Evolutionary conservation across 92 coral and sea anemone species (phyloP), one percentile per base, ranked within the genome.

Genomic region (Zoanthus solanderi): DNA sequence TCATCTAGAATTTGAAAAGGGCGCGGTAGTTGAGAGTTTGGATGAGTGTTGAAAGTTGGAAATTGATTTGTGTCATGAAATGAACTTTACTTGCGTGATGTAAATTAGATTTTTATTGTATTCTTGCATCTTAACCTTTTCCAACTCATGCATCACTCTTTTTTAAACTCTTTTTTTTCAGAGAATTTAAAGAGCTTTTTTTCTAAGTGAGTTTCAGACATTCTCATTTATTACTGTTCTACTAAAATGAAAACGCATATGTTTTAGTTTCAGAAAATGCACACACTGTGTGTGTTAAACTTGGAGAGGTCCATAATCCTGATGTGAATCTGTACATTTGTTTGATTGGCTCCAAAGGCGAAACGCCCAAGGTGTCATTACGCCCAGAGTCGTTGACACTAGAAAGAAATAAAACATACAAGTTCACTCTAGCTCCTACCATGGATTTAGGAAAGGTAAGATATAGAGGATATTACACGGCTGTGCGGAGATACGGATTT

Each of bases 391-490:
- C 92, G 34, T 47, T 63, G 57, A 92, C 91, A 46, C 86, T 95
- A 31, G 91, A 89, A 87, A 95, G 96, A 85, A 92, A 90, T 68
- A 95, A 93, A 83, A 86, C 94, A 5, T 95, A 91, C 78, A 94
- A 93, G 88, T 95, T 95, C 71, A 94, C 98, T 8, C 84, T 95
- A 78, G 98, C 98, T 4, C 77, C 94, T 75, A 93, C 92, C 85
- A 94, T 95, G 76, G 98, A 95, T 77, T 93, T 95, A 34, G 98
- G 98, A 91, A 88, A 76, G 90, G 98, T 95, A 71, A 75, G 93
- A 83, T 5, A 23, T 23, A 23, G 23, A 23, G 23, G 23, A 23
- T 23, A 23, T 23, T 23, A 23, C 23, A 23, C 23, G 23, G 23
- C 23, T 23, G 23, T 23, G 23, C 23, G 23, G 23, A 23, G 23